Evolutionary conservation across 2,113 vertebrate genomes (phyloP).

Genomic region (Crotalus horridus): DNA sequence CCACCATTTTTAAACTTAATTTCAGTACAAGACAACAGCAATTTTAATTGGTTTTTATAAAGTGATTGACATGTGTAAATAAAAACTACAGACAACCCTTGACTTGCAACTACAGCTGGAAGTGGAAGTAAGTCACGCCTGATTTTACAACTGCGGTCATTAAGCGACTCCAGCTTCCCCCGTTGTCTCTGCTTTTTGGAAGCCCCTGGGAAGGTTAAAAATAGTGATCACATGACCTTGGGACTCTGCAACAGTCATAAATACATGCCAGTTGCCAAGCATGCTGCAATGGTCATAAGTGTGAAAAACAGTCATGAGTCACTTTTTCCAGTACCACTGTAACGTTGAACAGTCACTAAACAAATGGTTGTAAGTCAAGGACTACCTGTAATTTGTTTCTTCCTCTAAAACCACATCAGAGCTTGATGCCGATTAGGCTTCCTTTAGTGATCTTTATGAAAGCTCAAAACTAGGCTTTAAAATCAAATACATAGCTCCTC

Average conservation of each 20-base stretch:
- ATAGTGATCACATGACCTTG: neutral
- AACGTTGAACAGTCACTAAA: neutral
- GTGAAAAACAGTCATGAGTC: neutral
- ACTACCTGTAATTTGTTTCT: neutral
- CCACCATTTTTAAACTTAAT: neutral
- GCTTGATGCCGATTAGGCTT: neutral
- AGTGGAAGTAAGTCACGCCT: neutral
- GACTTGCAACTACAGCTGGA: neutral
- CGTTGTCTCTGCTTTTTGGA: neutral
- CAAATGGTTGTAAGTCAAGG: neutral
- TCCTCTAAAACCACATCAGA: neutral
- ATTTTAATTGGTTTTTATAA: conserved; percentile 2
- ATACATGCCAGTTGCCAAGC: neutral
- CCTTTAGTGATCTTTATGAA: neutral
- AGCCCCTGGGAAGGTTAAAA: neutral
- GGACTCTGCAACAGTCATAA: neutral
- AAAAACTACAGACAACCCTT: neutral
- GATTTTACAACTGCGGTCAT: neutral
- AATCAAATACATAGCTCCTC: neutral
- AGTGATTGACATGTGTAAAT: neutral
- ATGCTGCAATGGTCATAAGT: neutral
- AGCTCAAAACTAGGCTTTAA: neutral
- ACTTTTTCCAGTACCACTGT: neutral
- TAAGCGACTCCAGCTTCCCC: too few relatives aligned
- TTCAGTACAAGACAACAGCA: neutral